Evolutionary conservation across 1,140 invertebrate species (phyloP).

Genomic region (Platorchestia sp.): DNA sequence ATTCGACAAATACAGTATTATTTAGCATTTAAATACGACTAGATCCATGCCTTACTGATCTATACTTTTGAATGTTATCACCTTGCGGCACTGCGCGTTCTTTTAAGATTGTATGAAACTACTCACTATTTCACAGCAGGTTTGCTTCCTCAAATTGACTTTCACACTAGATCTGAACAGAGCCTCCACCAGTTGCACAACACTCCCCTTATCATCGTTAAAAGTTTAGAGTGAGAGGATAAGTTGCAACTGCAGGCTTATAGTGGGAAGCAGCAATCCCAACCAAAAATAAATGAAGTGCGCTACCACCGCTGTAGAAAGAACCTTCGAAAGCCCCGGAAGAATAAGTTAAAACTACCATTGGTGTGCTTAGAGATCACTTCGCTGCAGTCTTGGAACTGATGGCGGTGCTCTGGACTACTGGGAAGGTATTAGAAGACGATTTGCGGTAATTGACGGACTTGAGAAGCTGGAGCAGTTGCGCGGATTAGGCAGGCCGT

Average conservation of each 20-base stretch:
- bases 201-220: neutral
- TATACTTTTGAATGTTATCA: no score
- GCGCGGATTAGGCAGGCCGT: conserved; percentile 21
- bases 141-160: neutral
- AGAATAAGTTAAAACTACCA: neutral
- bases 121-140: no score
- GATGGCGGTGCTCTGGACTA: neutral
- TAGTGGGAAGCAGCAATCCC: neutral
- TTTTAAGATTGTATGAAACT: no score
- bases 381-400: neutral
- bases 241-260: neutral
- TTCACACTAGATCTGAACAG: neutral
- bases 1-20: no score
- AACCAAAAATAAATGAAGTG: neutral
- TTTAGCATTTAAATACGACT: no score
- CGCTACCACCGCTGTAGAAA: neutral
- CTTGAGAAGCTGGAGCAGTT: conserved; percentile 46
- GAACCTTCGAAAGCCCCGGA: neutral
- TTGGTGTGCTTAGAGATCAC: neutral
- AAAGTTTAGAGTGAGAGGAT: neutral
- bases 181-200: neutral
- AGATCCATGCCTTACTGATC: no score
- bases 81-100: no score
- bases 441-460: conserved; percentile 48
- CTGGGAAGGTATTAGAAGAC: conserved; percentile 13